These are phyloP conservation scores for Pseudomugil gertrudae DNA, from an alignment of 2,797 vertebrate genomes.

Conservation along the genomic window DNA sequence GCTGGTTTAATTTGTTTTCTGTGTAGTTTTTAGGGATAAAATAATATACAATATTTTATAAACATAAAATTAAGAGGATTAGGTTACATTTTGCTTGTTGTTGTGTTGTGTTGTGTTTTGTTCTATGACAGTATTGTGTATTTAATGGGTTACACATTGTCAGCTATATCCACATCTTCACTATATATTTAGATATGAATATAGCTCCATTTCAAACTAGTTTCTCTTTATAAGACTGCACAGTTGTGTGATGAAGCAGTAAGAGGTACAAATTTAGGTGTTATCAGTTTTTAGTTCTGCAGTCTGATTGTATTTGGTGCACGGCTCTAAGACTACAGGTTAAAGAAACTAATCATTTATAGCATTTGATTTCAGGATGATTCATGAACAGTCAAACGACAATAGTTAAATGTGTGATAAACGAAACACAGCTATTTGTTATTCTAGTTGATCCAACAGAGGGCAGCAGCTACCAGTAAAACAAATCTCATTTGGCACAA, in stretches of 20 bases:
- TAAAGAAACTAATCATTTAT: not conserved
- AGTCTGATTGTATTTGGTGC: not conserved
- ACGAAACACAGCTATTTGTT: not conserved
- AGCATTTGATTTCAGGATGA: not conserved
- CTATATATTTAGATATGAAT: too few species aligned
- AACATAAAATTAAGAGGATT: too few species aligned
- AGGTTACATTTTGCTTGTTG: too few species aligned
- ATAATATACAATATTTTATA: too few species aligned
- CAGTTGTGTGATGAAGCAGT: not conserved
- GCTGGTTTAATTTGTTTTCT: too few species aligned
- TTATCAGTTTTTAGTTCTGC: not conserved
- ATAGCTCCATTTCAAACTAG: too few species aligned
- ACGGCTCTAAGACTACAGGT: not conserved
- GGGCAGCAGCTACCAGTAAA: slow-evolving; percentile 64
- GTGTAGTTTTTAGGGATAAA: too few species aligned
- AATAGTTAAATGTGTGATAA: not conserved
- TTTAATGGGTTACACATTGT: too few species aligned
- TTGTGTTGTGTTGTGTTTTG: too few species aligned
- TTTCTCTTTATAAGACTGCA: not conserved
- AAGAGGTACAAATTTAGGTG: not conserved
- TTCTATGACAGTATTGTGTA: too few species aligned
- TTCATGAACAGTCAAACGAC: not conserved
- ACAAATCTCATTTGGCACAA: not conserved
- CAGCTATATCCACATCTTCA: too few species aligned
- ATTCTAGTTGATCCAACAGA: slow-evolving; percentile 57